Evolutionary conservation across 2,797 vertebrate genomes (phyloP), one percentile per base, ranked within the genome.

Genomic region (Pseudochromis fuscus): DNA sequence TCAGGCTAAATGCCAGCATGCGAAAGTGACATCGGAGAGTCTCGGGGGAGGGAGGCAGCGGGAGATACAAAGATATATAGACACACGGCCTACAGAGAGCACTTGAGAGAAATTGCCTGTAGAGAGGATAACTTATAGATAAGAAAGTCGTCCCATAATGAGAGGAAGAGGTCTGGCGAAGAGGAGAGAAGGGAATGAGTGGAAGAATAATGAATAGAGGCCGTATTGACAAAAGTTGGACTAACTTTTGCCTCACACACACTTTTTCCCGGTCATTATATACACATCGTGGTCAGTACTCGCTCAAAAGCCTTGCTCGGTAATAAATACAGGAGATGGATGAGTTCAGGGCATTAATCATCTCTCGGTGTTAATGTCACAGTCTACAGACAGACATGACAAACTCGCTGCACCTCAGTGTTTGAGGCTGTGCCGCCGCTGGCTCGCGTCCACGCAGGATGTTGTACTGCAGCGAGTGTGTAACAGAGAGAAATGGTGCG

Each of bases 361-460:
- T 88, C 76, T 76, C 58, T 30, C 52, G 67, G 67, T 81, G 53
- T 87, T 87, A 82, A 86, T 84, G 89, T 87, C 83, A 87, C 81
- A 77, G 67, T 70, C 67, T 61, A 72, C 70, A 83, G 68, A 76
- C 75, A 79, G 64, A 82, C 24, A 71, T 86, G 85, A 90, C 82
- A 84, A 79, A 82, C 70, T 63, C 65, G 42, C 59, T 67, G 60
- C 58, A 67, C 65, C 71, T 67, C 53, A 16, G 45, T 59, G 79
- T 66, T 69, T 71, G 19, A 66, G 78, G 67, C 70, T 69, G 24
- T 49, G 51, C 66, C 25, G 53, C 61, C 31, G 15, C 64, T 74
- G 72, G 72, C 67, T 67, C 45, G 52, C 59, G 46, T 79, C 65
- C 67, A 73, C 53, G 38, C 49, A 38, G 38, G 66, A 69, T 55